Conservation (phyloP, 2,113 vertebrate genomes). For the Sisor rabdophorus region DNA sequence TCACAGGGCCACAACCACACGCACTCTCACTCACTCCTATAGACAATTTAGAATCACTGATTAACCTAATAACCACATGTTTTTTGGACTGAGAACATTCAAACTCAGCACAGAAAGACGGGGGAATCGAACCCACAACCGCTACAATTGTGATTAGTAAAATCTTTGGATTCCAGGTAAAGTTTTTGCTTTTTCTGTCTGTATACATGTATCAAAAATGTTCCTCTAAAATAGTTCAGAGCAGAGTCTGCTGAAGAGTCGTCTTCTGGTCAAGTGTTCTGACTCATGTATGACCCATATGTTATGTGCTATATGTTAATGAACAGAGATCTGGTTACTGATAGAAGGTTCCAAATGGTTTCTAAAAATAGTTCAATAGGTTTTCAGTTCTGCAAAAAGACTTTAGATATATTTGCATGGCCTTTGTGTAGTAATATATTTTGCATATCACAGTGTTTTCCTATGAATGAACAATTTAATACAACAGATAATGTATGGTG, state of each 20-base stretch:
- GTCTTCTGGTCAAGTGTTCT: neutral
- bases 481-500: slow-evolving; percentile 1
- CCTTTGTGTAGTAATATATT: too few relatives aligned
- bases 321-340: neutral
- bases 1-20: too few relatives aligned
- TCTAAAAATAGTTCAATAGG: neutral
- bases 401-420: too few relatives aligned
- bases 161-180: neutral
- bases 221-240: neutral
- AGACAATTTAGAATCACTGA: too few relatives aligned
- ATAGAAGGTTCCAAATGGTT: neutral
- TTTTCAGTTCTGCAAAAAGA: neutral
- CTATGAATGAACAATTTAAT: too few relatives aligned
- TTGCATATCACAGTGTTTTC: too few relatives aligned
- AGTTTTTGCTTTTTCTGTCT: neutral
- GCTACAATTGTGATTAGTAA: neutral
- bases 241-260: neutral
- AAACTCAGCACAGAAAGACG: too few relatives aligned
- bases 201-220: neutral
- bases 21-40: too few relatives aligned
- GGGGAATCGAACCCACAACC: too few relatives aligned
- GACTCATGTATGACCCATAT: too few relatives aligned
- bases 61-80: too few relatives aligned
- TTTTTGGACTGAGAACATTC: too few relatives aligned
- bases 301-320: neutral